Conservation (phyloP, 2,797 vertebrate species). For the Micrastur ruficollis region DNA sequence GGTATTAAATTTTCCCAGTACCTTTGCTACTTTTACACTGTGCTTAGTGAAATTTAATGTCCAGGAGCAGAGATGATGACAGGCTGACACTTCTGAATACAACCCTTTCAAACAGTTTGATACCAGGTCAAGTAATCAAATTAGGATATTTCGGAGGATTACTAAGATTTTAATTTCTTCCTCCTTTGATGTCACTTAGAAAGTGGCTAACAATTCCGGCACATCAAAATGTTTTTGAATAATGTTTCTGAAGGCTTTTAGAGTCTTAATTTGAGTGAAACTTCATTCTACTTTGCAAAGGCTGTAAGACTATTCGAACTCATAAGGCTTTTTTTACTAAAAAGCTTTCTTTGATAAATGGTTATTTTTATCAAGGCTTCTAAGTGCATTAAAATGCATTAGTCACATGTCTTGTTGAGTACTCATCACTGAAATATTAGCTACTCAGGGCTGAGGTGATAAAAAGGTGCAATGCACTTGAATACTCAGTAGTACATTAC, state of each 20-base stretch:
- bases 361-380: constrained; percentile 47
- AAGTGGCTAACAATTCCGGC: constrained; percentile 12
- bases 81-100: not conserved
- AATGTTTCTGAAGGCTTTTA: constrained; percentile 28
- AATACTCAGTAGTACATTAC: not conserved
- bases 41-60: not conserved
- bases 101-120: not conserved
- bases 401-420: constrained; percentile 16
- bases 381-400: constrained; percentile 51
- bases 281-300: not conserved
- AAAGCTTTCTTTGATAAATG: constrained; percentile 50
- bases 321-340: constrained; percentile 4
- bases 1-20: not conserved
- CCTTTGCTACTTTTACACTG: not conserved
- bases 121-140: constrained; percentile 13
- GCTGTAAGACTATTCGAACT: constrained; percentile 5
- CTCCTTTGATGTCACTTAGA: constrained; percentile 13
- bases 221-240: constrained; percentile 16
- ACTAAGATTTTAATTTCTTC: constrained; percentile 18
- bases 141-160: constrained; percentile 5
- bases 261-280: constrained; percentile 40
- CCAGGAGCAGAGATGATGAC: not conserved
- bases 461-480: not conserved
- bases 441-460: constrained; percentile 3
- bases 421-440: not conserved